Base-by-base conservation (phyloP, 2,797 vertebrate genomes). In the Oophaga sylvatica region DNA sequence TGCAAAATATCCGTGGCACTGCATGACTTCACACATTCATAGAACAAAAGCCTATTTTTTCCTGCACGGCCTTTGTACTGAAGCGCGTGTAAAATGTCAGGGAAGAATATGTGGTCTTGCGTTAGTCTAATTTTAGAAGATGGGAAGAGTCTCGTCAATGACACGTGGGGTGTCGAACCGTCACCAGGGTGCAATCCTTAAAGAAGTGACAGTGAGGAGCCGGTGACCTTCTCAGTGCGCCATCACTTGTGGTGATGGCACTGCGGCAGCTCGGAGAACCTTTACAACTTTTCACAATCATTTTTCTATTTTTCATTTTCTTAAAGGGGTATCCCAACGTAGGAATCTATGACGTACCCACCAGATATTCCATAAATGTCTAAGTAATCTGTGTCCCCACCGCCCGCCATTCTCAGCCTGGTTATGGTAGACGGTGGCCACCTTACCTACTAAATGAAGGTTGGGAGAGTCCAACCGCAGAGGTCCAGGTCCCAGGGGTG, bases 81-180 rank as follows among this genome's bases (percentile, higher is more conserved):
- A 29, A 48, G 26, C 13, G 2, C 2, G 29, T 26, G 41, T 76
- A 45, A 41, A 12, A 83, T 83, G 75, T 87, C 81, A 78, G n/a
- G 65, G 29, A 17, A 17, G 81, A 20, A 80, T 60, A 68, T 53
- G 80, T 67, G 73, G 57, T 76, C 17, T 13, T 56, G 56, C 62
- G 16, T 13, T 53, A n/a, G 77, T 59, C 80, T 83, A 78, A 78
- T 78, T 78, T 73, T 78, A 87, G 86, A 87, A 59, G 70, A 77
- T 17, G 15, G 65, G 45, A 29, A 35, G 48, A 20, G 13, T 31
- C 19, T 45, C 60, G 59, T 26, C 26, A 26, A 26, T 67, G 68
- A 71, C 41, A 20, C 20, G 56, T 7, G 15, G 35, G 45, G 63
- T 10, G 60, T n/a, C 22, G 57, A 19, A 12, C 60, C 70, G 22